These are phyloP conservation scores for Ephestia elutella DNA, from an alignment of 1,140 invertebrate genomes.

Conservation along the genomic window DNA sequence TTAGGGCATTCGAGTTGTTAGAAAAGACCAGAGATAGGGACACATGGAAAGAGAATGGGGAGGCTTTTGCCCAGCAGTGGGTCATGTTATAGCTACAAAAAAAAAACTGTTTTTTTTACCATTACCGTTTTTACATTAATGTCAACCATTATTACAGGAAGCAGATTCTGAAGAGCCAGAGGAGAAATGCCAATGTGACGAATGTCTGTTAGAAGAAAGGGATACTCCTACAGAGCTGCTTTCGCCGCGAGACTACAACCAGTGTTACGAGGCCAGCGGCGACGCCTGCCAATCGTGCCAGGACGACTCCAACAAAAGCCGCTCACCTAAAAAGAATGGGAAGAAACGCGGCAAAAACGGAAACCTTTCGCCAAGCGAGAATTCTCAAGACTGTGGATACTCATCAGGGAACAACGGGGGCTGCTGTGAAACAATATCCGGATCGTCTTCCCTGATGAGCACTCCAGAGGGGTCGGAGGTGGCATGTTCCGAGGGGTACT, in stretches of 20 bases:
- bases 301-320: slow-evolving; percentile 45
- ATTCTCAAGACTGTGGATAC: slow-evolving; percentile 89
- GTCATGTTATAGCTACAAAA: too few relatives aligned
- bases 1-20: too few relatives aligned
- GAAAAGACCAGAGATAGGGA: too few relatives aligned
- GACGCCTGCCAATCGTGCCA: slow-evolving; percentile 58
- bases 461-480: slow-evolving; percentile 89
- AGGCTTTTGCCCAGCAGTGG: too few relatives aligned
- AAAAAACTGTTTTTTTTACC: too few relatives aligned
- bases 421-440: slow-evolving; percentile 77
- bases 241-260: slow-evolving; percentile 46
- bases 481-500: slow-evolving; percentile 88
- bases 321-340: slow-evolving; percentile 46
- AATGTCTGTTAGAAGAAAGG: slow-evolving; percentile 59
- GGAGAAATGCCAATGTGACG: slow-evolving; percentile 66
- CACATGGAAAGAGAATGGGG: too few relatives aligned
- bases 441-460: slow-evolving; percentile 81
- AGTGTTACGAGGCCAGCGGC: slow-evolving; percentile 44
- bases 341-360: slow-evolving; percentile 59
- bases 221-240: slow-evolving; percentile 62
- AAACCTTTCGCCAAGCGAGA: slow-evolving; percentile 78
- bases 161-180: slow-evolving; percentile 66
- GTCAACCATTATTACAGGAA: slow-evolving; percentile 44
- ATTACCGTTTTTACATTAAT: not conserved
- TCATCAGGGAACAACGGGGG: slow-evolving; percentile 85